phyloP scores from a whole-genome alignment of 2,113 vertebrate genomes.

The crab-eating macaque (Macaca fascicularis) region T2T-MFA8v1.1 NC_088384.1:3492501-3493000 shows the following conservation, averaged over 20 bases:
- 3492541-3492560: background rate
- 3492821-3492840: rapidly evolving
- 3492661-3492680: rapidly evolving
- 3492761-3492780: rapidly evolving
- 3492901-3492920: rapidly evolving
- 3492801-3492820: rapidly evolving
- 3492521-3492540: rapidly evolving
- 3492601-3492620: background rate
- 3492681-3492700: rapidly evolving
- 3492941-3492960: rapidly evolving
- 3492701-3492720: rapidly evolving
- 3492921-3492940: rapidly evolving
- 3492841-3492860: background rate
- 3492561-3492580: background rate
- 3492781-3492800: rapidly evolving
- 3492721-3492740: rapidly evolving
- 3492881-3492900: rapidly evolving
- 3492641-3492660: rapidly evolving
- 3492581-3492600: background rate
- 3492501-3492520: rapidly evolving
- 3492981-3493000: rapidly evolving
- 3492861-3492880: background rate
- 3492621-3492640: rapidly evolving
- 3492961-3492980: rapidly evolving
- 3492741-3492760: rapidly evolving